A percentile compares a stretch with the other conserved stretches of the same genome.
These are phyloP conservation scores for Diarsia brunnea DNA, from an alignment of 2,888 invertebrate species.

Conservation along the genomic window DNA sequence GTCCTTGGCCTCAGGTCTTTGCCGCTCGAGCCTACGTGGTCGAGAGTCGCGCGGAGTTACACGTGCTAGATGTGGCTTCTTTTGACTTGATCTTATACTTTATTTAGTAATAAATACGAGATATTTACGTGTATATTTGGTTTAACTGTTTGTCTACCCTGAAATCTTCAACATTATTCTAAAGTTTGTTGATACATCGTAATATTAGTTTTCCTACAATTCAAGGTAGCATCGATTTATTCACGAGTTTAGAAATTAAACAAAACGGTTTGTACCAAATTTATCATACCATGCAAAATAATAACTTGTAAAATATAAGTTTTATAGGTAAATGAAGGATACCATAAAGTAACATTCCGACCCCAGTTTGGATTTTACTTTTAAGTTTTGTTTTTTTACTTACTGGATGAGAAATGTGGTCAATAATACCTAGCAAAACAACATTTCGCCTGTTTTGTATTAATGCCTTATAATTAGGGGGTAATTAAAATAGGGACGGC, in stretches of 20 bases:
- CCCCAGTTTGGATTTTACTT: too few species aligned
- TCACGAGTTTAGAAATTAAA: neutral
- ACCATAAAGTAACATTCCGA: too few species aligned
- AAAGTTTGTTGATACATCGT: neutral
- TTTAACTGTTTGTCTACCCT: neutral
- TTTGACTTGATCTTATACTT: neutral
- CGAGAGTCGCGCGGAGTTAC: constrained; percentile 30
- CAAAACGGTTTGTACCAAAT: neutral
- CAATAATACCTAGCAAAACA: neutral
- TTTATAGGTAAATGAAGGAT: too few species aligned
- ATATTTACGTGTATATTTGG: neutral
- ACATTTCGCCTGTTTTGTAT: neutral
- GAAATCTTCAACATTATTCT: constrained; percentile 37
- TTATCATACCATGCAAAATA: too few species aligned
- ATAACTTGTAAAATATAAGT: too few species aligned
- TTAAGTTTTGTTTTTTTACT: too few species aligned
- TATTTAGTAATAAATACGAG: neutral
- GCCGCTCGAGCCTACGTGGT: constrained; percentile 68
- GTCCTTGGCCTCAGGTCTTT: constrained; percentile 74
- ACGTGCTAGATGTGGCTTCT: constrained; percentile 49
- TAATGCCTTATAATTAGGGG: neutral
- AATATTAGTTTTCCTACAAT: neutral
- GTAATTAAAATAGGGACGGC: neutral
- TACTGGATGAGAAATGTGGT: too few species aligned
- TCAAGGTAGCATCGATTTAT: neutral